phyloP scores from a whole-genome alignment of 53 echinoderm and acorn worm genomes.

The Henricia sp. region DNA sequence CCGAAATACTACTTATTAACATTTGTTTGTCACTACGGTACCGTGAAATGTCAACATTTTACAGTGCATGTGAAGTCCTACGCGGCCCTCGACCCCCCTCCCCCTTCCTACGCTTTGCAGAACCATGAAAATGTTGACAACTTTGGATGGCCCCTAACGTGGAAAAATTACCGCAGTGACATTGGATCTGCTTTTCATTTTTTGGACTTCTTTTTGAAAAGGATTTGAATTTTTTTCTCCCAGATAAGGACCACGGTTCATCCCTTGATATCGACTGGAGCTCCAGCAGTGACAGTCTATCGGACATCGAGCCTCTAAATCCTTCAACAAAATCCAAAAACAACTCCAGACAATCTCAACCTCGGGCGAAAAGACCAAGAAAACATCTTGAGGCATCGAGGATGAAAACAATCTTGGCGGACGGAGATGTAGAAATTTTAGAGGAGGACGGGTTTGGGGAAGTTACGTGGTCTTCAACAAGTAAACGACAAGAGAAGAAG shows the following conservation, averaged over 20 bases:
- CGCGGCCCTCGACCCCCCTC: too few relatives aligned
- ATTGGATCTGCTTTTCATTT: background rate
- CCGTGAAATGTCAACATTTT: too few relatives aligned
- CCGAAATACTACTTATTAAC: too few relatives aligned
- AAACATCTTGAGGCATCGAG: too few relatives aligned
- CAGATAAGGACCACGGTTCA: background rate
- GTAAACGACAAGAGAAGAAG: background rate
- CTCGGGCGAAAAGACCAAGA: constrained; percentile 23
- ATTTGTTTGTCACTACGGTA: too few relatives aligned
- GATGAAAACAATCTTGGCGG: background rate
- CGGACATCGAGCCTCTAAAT: constrained; percentile 30
- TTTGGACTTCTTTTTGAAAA: background rate
- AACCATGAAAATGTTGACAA: too few relatives aligned
- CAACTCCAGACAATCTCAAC: background rate
- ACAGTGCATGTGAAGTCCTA: too few relatives aligned
- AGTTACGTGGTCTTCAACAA: background rate
- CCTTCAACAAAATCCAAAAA: background rate
- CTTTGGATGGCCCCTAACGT: too few relatives aligned
- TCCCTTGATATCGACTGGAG: constrained; percentile 63
- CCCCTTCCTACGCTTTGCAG: too few relatives aligned
- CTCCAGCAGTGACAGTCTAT: constrained; percentile 47
- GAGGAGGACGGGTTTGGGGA: constrained; percentile 10
- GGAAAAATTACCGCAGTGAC: background rate
- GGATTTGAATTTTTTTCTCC: background rate
- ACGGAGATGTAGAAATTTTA: constrained; percentile 3